phyloP scores from a whole-genome alignment of 1,140 invertebrate species.

The Dendroctonus valens region DNA sequence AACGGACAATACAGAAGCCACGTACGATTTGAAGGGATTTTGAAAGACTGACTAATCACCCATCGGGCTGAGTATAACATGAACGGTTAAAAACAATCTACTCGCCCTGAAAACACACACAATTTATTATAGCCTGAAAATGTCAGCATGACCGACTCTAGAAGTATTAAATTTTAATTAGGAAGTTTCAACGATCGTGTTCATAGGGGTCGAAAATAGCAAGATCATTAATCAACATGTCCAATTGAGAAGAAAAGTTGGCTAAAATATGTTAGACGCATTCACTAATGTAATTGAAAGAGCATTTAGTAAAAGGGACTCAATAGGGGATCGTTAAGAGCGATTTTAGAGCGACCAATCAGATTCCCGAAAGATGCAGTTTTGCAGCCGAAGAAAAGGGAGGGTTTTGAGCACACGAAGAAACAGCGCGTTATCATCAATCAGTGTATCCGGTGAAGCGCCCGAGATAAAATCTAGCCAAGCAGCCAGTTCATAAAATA shows the following conservation, averaged over 20 bases:
- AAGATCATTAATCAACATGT: slow-evolving; percentile 20
- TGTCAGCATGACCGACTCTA: slow-evolving; percentile 8
- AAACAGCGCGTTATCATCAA: slow-evolving; percentile 14
- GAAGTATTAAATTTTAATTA: slow-evolving; percentile 24
- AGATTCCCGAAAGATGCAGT: too few relatives aligned
- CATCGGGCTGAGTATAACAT: too few relatives aligned
- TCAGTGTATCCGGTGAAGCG: slow-evolving; percentile 7
- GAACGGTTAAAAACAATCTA: too few relatives aligned
- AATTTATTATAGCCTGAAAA: slow-evolving; percentile 16
- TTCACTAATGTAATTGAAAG: slow-evolving; percentile 17
- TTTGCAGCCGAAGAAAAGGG: too few relatives aligned
- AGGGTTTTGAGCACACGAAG: neutral
- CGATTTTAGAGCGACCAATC: too few relatives aligned
- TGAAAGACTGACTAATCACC: too few relatives aligned
- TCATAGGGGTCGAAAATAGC: slow-evolving; percentile 20
- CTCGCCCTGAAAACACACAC: neutral
- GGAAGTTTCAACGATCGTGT: slow-evolving; percentile 21
- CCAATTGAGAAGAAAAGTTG: slow-evolving; percentile 16
- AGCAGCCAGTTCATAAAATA: slow-evolving; percentile 12
- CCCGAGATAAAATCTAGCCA: slow-evolving; percentile 6
- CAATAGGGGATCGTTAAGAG: too few relatives aligned
- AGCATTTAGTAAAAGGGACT: neutral
- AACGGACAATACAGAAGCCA: too few relatives aligned
- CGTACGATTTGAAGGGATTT: too few relatives aligned
- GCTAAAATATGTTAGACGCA: slow-evolving; percentile 4